Conservation (phyloP, 2,113 vertebrate species). For the Patagioenas fasciata region DNA sequence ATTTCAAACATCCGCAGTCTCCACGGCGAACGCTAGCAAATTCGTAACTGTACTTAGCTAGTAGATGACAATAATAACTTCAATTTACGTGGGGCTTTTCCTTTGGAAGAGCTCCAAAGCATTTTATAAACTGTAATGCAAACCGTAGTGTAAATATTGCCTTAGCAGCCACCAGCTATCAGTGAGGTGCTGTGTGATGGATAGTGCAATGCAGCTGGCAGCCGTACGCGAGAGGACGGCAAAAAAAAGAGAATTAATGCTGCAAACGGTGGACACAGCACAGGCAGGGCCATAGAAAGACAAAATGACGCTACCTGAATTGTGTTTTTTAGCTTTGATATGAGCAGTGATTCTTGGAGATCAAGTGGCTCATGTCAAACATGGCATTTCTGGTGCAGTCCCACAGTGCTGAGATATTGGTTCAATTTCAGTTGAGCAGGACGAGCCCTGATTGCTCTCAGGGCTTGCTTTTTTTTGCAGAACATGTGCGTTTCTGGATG, state of each 20-base stretch:
- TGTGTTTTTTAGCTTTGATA: neutral
- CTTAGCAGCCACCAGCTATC: neutral
- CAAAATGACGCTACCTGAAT: neutral
- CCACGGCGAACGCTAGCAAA: neutral
- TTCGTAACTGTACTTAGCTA: neutral
- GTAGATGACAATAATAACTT: neutral
- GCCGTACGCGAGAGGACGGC: neutral
- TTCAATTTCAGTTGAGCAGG: neutral
- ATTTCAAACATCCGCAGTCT: neutral
- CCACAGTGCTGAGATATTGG: neutral
- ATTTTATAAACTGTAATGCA: neutral
- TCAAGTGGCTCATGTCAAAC: neutral
- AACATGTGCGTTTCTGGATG: neutral
- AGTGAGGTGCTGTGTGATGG: neutral
- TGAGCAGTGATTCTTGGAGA: neutral
- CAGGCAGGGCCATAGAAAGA: neutral
- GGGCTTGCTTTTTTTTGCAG: neutral
- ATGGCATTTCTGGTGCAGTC: neutral
- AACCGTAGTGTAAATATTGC: neutral
- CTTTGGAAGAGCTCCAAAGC: slow-evolving; percentile 29
- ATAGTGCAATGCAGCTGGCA: neutral
- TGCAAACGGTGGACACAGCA: fast-evolving
- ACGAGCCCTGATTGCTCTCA: neutral
- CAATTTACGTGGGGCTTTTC: neutral
- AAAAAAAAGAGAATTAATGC: neutral